These are phyloP conservation scores for Pseudorectes ferrugineus DNA, from an alignment of 2,113 vertebrate species.

Conservation along the genomic window DNA sequence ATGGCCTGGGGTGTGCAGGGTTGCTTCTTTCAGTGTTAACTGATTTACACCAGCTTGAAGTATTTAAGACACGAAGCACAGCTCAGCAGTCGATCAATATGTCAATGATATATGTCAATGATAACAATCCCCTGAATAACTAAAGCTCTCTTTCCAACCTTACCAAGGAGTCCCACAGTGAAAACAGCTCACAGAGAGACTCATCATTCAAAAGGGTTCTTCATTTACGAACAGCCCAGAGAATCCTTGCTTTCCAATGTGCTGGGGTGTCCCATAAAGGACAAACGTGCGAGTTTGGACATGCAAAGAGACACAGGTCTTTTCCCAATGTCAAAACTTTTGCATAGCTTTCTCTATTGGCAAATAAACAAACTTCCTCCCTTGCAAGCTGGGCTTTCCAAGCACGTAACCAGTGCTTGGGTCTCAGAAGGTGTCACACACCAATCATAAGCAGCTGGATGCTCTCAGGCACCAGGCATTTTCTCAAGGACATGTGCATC, in stretches of 20 bases:
- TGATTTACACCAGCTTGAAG: not conserved
- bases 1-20: not conserved
- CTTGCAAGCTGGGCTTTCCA: not conserved
- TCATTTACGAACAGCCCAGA: not conserved
- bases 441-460: not conserved
- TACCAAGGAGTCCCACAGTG: not conserved
- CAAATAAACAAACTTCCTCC: not conserved
- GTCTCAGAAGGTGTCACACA: not conserved
- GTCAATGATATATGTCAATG: not conserved
- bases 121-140: not conserved
- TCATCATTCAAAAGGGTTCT: not conserved
- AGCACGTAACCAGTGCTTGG: not conserved
- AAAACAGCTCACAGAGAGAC: not conserved
- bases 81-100: not conserved
- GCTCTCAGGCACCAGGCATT: not conserved
- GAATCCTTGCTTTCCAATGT: not conserved
- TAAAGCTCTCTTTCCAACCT: not conserved
- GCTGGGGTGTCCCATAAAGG: not conserved
- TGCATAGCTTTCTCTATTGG: not conserved
- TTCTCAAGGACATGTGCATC: not conserved
- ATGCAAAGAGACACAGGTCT: not conserved
- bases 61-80: not conserved
- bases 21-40: not conserved
- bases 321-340: not conserved
- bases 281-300: accelerated